These are phyloP conservation scores for Eonycteris spelaea DNA, from an alignment of 2,113 vertebrate species.

Conservation along the genomic window DNA sequence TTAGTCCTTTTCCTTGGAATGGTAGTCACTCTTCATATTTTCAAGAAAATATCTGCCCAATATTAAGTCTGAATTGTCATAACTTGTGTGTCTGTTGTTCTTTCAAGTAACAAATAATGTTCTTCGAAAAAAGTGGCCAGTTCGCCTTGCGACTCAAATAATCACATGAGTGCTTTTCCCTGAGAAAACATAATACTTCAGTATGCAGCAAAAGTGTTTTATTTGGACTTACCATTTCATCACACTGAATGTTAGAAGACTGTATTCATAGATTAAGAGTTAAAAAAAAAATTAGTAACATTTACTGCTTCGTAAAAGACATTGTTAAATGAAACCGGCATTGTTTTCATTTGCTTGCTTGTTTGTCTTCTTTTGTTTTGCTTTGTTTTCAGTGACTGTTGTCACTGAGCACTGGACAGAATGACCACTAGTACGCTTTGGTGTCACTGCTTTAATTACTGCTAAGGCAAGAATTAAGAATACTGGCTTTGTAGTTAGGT, in stretches of 20 bases:
- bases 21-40: not conserved
- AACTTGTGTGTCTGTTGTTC: not conserved
- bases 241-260: not conserved
- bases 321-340: not conserved
- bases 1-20: not conserved
- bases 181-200: not conserved
- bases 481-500: not conserved
- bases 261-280: not conserved
- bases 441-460: not conserved
- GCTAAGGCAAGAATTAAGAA: not conserved
- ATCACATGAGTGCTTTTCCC: not conserved
- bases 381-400: not conserved
- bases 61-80: not conserved
- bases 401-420: not conserved
- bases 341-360: not conserved
- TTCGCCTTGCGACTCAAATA: constrained; percentile 11
- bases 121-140: not conserved
- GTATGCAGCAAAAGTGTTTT: not conserved
- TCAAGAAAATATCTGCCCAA: not conserved
- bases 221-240: not conserved
- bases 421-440: not conserved
- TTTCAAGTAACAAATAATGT: not conserved
- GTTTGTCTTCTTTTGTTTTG: not conserved
- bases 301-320: not conserved
- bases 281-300: not conserved